Evolutionary conservation across 2,888 invertebrate genomes (phyloP).

Genomic region (Eupithecia exiguata): DNA sequence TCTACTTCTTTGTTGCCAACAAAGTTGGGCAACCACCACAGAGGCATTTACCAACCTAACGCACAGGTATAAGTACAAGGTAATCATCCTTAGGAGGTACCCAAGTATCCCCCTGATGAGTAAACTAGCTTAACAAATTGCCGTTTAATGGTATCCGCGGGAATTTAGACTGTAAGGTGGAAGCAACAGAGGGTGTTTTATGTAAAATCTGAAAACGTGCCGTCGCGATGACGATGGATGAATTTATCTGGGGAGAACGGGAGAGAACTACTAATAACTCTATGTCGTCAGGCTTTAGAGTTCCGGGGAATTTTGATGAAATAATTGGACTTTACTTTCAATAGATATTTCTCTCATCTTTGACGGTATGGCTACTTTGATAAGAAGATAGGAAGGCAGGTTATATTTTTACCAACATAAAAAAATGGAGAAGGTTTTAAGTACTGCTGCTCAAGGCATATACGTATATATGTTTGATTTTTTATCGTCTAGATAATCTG

Average conservation of each 20-base stretch:
- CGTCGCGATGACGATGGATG: constrained; percentile 44
- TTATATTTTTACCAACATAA: background rate
- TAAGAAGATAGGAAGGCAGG: background rate
- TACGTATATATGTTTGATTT: too few relatives aligned
- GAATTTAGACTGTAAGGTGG: constrained; percentile 18
- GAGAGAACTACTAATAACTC: constrained; percentile 47
- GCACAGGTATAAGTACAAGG: constrained; percentile 3
- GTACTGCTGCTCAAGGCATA: too few relatives aligned
- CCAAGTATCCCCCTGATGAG: constrained; percentile 30
- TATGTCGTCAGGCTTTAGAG: constrained; percentile 30
- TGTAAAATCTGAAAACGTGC: constrained; percentile 31
- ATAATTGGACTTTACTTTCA: constrained; percentile 21
- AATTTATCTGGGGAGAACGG: constrained; percentile 48
- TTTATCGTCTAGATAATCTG: too few relatives aligned
- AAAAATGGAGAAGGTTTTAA: too few relatives aligned
- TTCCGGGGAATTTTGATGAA: constrained; percentile 26
- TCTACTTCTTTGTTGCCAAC: constrained; percentile 7
- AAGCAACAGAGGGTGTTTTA: constrained; percentile 15
- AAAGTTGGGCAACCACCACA: background rate
- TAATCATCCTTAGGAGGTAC: constrained; percentile 27
- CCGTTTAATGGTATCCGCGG: constrained; percentile 18
- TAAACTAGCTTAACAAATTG: constrained; percentile 30
- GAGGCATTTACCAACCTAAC: background rate
- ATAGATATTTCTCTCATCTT: constrained; percentile 1
- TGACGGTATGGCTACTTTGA: background rate